Base-by-base conservation (phyloP, 2,888 invertebrate species). In the Spialia ferax region DNA sequence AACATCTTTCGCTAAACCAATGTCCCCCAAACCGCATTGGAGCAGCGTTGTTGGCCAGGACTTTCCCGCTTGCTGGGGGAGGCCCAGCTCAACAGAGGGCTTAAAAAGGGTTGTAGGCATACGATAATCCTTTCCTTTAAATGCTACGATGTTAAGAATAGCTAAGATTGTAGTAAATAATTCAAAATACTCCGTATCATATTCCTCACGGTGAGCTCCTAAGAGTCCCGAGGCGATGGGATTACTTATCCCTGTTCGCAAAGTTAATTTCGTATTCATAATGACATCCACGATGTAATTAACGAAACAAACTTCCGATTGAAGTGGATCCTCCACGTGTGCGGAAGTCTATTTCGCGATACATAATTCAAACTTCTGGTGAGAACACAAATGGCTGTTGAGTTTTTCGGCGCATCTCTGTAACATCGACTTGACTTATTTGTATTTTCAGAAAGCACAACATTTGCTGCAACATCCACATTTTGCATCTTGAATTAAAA, bases 221-320 rank as follows among this genome's bases (percentile, higher is more conserved):
- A n/a, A n/a, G n/a, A n/a, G n/a, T n/a, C n/a, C n/a, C n/a, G n/a
- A n/a, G n/a, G n/a, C n/a, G n/a, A n/a, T n/a, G n/a, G n/a, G n/a
- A n/a, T n/a, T n/a, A n/a, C n/a, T n/a, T n/a, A n/a, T 38, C 13
- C 11, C 38, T 38, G 32, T n/a, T 38, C 4, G 38, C 13, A n/a
- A 38, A 38, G 38, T 13, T 38, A 38, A 38, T 45, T 45, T 4
- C 48, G 48, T 48, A 48, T 48, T 48, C 48, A 48, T 48, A 48
- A 48, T 48, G 20, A 48, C 18, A 48, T 20, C 18, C 20, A 48
- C 48, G 20, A 48, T 7, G 48, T 18, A 45, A 45, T 45, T 45
- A 45, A 45, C 45, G n/a, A 45, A 48, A 48, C 45, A 48, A 45
- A 48, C 45, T 48, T 48, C 20, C 45, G 20, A 48, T 48, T 48